Base-by-base conservation (phyloP, 2,888 invertebrate species). In the Drosophila lacicola region DNA sequence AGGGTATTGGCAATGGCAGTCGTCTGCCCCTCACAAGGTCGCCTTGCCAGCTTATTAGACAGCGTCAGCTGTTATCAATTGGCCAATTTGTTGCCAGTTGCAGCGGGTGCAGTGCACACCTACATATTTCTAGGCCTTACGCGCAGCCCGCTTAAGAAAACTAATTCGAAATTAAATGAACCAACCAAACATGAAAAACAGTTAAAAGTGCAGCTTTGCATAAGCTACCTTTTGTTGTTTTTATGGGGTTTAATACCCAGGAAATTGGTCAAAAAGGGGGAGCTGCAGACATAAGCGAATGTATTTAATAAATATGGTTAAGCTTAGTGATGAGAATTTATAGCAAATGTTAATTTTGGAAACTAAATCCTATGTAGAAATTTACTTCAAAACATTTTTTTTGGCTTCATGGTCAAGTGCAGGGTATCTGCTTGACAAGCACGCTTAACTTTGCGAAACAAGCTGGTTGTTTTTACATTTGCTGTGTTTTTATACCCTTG, bases 51-150 rank as follows among this genome's bases (percentile, higher is more conserved):
- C 51, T 37, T 41, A 19, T 57, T 39, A 44, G 37, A 53, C 36
- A 54, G 34, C 21, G 58, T 21, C 63, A 65, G 50, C 36, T 63
- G 61, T 66, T 78, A 74, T 74, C 85, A 54, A 54, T 67, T 34
- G 49, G 41, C 34, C 37, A 42, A 57, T 51, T 63, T 42, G 46
- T 51, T 46, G 9, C 37, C 13, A 21, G 25, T 29, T 29, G 56
- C 44, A 65, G 19, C 39, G 34, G 11, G 13, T 11, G 3, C 33
- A 46, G 29, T 8, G 29, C 29, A 29, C 29, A 29, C 29, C 29
- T 29, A 8, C 17, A 13, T 19, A 10, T 29, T 29, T 13, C 4
- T 29, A 29, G 10, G 17, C 17, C 46, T 11, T 33, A 3, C 6
- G 5, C 25, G 5, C 14, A 36, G 21, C 4, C 8, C 14, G 6